Conservation (phyloP, 2,797 vertebrate species). For the Sebastiscus albofasciatus region DNA sequence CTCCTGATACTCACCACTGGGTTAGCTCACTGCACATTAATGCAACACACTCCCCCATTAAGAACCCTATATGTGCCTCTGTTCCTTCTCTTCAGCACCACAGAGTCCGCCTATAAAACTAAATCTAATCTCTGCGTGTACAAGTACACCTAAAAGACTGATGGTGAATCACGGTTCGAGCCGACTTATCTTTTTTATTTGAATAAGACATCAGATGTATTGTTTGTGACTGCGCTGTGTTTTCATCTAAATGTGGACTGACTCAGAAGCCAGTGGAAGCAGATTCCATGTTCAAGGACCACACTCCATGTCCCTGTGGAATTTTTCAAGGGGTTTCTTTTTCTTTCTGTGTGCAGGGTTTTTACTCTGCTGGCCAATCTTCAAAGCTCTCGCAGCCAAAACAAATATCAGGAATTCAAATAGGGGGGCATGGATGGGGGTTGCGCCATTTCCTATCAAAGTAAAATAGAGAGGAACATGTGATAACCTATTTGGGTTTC, state of each 20-base stretch:
- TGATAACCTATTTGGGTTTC: slow-evolving; percentile 34
- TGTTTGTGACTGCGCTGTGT: slow-evolving; percentile 42
- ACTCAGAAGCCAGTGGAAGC: slow-evolving; percentile 40
- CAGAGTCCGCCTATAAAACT: slow-evolving; percentile 15
- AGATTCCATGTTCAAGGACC: slow-evolving; percentile 48
- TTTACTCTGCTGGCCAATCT: slow-evolving; percentile 49
- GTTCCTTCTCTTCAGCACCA: slow-evolving; percentile 8
- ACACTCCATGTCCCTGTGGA: slow-evolving; percentile 46
- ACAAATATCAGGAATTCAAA: slow-evolving; percentile 59
- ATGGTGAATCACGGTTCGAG: slow-evolving; percentile 29
- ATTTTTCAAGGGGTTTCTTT: slow-evolving; percentile 44
- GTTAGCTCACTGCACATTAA: slow-evolving; percentile 77
- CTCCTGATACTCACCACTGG: slow-evolving; percentile 82
- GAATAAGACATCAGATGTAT: slow-evolving; percentile 26
- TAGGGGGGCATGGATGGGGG: not conserved
- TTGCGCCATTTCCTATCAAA: slow-evolving; percentile 17
- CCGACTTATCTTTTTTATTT: not conserved
- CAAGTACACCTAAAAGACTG: slow-evolving; percentile 11
- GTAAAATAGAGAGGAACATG: not conserved
- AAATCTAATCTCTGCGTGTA: not conserved
- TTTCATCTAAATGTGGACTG: slow-evolving; percentile 48
- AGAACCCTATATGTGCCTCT: slow-evolving; percentile 38
- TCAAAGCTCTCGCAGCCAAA: slow-evolving; percentile 52
- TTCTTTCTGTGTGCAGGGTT: slow-evolving; percentile 14
- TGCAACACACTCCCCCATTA: slow-evolving; percentile 75